Evolutionary conservation across 2,888 invertebrate genomes (phyloP).

Genomic region (Sycophila texana): DNA sequence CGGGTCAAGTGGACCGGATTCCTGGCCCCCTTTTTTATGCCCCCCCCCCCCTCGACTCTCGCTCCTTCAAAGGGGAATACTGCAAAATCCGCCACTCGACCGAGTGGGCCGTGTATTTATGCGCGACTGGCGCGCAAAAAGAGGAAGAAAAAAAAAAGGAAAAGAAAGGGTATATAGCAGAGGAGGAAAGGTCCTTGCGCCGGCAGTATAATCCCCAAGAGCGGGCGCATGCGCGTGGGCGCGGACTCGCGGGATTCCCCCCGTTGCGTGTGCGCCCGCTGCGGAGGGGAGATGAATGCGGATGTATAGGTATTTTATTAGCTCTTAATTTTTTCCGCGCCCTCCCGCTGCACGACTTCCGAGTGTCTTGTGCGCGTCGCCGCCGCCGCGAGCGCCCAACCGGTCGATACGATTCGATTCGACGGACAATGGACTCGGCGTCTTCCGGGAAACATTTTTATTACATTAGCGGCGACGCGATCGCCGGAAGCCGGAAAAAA

Average conservation of each 20-base stretch:
- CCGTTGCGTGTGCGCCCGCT: not conserved
- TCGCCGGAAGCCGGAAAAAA: too few species aligned
- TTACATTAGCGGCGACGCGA: slow-evolving; percentile 12
- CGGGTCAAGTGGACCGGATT: too few species aligned
- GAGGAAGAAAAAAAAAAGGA: not conserved
- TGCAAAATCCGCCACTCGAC: not conserved
- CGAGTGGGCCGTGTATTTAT: not conserved
- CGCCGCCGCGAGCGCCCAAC: not conserved
- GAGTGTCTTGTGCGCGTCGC: slow-evolving; percentile 6
- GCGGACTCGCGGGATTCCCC: not conserved
- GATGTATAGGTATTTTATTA: slow-evolving; percentile 48
- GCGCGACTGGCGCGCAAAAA: not conserved
- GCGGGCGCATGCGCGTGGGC: not conserved
- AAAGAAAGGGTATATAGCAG: not conserved
- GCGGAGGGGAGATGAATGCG: slow-evolving; percentile 28
- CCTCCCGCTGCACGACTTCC: slow-evolving; percentile 1
- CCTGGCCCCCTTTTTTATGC: too few species aligned
- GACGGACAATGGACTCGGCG: slow-evolving; percentile 29
- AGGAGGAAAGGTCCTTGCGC: not conserved
- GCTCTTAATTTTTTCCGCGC: slow-evolving; percentile 49
- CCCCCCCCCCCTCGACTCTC: too few species aligned
- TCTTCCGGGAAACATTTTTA: slow-evolving; percentile 9
- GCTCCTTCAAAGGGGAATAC: too few species aligned
- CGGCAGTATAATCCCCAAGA: not conserved
- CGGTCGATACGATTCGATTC: slow-evolving; percentile 44